These are phyloP conservation scores for Ectemnius lituratus DNA, from an alignment of 2,888 invertebrate genomes.

Conservation along the genomic window DNA sequence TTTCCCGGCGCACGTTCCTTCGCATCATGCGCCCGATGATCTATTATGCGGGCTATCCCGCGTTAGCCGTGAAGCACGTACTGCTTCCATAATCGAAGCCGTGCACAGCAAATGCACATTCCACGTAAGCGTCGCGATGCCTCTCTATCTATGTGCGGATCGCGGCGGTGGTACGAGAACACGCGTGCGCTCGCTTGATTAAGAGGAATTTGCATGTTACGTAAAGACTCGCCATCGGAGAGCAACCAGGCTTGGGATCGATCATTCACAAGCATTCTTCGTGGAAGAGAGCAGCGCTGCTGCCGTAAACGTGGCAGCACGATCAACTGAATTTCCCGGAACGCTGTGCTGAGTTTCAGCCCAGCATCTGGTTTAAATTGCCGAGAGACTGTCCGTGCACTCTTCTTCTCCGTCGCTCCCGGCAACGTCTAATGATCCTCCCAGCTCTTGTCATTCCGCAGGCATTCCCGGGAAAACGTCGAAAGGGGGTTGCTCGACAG, in stretches of 20 bases:
- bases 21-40: too few species aligned
- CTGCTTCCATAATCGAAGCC: too few species aligned
- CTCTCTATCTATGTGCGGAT: too few species aligned
- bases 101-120: too few species aligned
- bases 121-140: too few species aligned
- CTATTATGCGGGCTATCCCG: too few species aligned
- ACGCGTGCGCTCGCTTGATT: background rate
- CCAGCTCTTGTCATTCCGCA: conserved; percentile 34
- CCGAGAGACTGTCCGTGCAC: conserved; percentile 15
- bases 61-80: too few species aligned
- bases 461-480: conserved; percentile 32
- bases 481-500: conserved; percentile 20
- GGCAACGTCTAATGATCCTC: conserved; percentile 30
- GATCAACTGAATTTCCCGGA: conserved; percentile 17
- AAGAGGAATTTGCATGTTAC: conserved; percentile 4
- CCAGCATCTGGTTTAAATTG: conserved; percentile 34
- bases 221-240: background rate
- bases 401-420: background rate
- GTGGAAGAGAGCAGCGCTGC: too few species aligned
- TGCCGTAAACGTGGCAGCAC: too few species aligned
- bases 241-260: too few species aligned
- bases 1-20: too few species aligned
- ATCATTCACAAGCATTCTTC: background rate
- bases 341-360: conserved; percentile 9
- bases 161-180: too few species aligned